Evolutionary conservation across 2,113 vertebrate genomes (phyloP).

Genomic region (Glaucomys volans): DNA sequence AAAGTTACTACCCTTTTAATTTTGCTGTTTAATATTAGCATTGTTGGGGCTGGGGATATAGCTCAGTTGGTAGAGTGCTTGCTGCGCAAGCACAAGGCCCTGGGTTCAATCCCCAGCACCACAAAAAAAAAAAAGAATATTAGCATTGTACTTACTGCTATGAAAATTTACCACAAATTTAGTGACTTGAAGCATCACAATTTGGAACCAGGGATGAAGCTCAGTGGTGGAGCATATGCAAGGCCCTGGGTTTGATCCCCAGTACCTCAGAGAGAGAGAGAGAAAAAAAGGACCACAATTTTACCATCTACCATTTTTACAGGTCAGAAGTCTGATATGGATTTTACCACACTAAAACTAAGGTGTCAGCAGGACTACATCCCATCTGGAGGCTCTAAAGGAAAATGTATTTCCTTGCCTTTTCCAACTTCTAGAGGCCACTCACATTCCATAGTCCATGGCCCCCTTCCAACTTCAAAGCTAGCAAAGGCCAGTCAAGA

Average conservation of each 20-base stretch:
- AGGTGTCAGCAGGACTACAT: not conserved
- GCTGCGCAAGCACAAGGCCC: too few relatives aligned
- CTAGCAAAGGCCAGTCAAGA: not conserved
- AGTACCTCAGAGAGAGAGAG: too few relatives aligned
- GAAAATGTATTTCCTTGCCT: not conserved
- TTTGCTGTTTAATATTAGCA: slow-evolving; percentile 32
- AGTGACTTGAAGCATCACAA: not conserved
- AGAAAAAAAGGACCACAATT: too few relatives aligned
- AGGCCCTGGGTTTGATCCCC: too few relatives aligned
- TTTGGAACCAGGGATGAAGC: too few relatives aligned
- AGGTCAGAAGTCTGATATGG: not conserved
- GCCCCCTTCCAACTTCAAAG: not conserved
- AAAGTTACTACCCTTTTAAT: not conserved
- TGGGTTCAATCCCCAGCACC: too few relatives aligned
- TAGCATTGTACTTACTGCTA: slow-evolving; percentile 24
- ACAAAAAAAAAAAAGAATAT: too few relatives aligned
- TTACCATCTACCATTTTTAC: slow-evolving; percentile 21
- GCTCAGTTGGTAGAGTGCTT: too few relatives aligned
- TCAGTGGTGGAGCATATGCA: too few relatives aligned
- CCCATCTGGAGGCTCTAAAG: not conserved
- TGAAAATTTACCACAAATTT: slow-evolving; percentile 32
- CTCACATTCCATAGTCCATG: not conserved
- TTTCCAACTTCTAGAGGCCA: slow-evolving; percentile 1
- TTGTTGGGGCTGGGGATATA: too few relatives aligned
- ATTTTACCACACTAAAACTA: not conserved